A percentile compares a stretch with the other conserved stretches of the same genome.
These are phyloP conservation scores for Bufo bufo DNA, from an alignment of 2,113 vertebrate species.

Conservation along the genomic window DNA sequence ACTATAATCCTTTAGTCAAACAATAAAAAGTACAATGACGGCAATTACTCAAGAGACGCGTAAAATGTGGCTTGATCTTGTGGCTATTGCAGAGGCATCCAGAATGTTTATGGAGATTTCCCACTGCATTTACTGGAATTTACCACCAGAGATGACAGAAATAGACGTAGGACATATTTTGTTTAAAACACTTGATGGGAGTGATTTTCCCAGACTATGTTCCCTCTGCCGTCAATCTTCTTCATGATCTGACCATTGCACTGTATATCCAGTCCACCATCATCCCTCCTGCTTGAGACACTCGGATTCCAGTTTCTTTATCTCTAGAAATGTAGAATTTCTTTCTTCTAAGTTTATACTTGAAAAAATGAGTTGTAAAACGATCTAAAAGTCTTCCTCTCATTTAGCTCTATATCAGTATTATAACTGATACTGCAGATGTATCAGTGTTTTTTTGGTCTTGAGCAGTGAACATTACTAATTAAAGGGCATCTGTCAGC, in stretches of 20 bases:
- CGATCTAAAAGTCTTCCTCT: background rate
- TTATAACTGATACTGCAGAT: background rate
- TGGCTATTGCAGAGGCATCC: background rate
- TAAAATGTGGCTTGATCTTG: slow-evolving; percentile 7
- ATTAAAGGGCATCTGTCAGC: too few species aligned
- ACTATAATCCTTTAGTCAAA: background rate
- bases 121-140: slow-evolving; percentile 4
- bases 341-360: background rate
- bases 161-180: background rate
- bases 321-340: background rate
- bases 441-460: background rate
- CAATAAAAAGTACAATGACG: background rate
- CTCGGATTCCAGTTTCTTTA: background rate
- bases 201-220: slow-evolving; percentile 31
- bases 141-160: background rate
- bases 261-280: background rate
- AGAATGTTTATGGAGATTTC: background rate
- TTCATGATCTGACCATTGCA: background rate
- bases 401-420: background rate
- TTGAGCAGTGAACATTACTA: too few species aligned
- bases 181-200: slow-evolving; percentile 19
- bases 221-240: slow-evolving; percentile 11
- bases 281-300: background rate
- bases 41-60: background rate
- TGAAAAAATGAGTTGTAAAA: background rate